Evolutionary conservation across 2,113 vertebrate species (phyloP).

Genomic region (Lutjanus erythropterus): DNA sequence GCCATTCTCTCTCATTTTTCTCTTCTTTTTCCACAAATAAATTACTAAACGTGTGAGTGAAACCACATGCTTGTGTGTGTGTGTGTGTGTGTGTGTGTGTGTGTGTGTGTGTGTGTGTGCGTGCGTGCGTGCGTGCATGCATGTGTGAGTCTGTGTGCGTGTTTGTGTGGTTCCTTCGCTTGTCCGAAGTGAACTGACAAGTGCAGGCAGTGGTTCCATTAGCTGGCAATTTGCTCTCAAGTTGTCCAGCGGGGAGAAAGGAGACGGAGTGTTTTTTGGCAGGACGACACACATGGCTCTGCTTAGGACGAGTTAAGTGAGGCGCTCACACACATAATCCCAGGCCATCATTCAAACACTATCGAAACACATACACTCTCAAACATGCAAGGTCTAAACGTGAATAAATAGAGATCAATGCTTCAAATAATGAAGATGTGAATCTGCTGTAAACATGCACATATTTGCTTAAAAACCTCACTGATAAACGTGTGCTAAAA

Average conservation of each 20-base stretch:
- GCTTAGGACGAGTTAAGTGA: conserved; percentile 82
- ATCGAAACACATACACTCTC: conserved; percentile 12
- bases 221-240: conserved; percentile 90
- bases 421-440: conserved; percentile 27
- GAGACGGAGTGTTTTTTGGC: conserved; percentile 78
- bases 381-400: neutral
- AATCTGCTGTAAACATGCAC: conserved; percentile 16
- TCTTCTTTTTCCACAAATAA: conserved; percentile 68
- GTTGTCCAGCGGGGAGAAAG: conserved; percentile 74
- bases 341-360: conserved; percentile 59
- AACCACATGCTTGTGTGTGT: conserved; percentile 79
- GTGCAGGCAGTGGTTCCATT: conserved; percentile 85
- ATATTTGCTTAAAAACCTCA: neutral
- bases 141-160: conserved; percentile 28
- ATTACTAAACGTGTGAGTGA: conserved; percentile 81
- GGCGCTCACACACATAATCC: conserved; percentile 58
- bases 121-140: no score
- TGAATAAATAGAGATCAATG: conserved; percentile 41
- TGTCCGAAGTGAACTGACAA: conserved; percentile 78
- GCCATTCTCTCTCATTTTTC: conserved; percentile 61
- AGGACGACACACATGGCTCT: conserved; percentile 86
- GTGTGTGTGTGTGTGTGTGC: conserved; percentile 31
- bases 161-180: conserved; percentile 51
- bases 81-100: conserved; percentile 40
- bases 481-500: conserved; percentile 16